phyloP scores from a whole-genome alignment of 2,797 vertebrate genomes.

The Petrocephalus schoutedeni region DNA sequence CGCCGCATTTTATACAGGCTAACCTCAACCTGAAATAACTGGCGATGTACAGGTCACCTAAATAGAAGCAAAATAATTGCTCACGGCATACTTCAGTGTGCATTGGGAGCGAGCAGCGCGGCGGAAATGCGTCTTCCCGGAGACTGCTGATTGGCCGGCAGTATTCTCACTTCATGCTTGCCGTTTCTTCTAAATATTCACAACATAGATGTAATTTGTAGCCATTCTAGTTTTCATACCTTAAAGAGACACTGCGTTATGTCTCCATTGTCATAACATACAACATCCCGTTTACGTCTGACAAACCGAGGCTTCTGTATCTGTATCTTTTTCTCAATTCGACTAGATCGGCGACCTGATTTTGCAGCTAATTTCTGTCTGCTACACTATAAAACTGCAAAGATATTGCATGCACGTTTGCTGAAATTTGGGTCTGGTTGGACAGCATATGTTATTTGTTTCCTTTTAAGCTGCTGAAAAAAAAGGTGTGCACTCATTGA shows the following conservation, averaged over 20 bases:
- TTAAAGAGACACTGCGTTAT: neutral
- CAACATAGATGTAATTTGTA: neutral
- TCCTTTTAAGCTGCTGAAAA: neutral
- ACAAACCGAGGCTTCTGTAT: neutral
- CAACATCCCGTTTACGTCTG: neutral
- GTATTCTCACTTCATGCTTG: neutral
- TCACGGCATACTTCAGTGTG: neutral
- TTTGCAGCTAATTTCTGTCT: neutral
- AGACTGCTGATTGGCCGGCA: neutral
- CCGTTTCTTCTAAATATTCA: neutral
- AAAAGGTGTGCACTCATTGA: neutral
- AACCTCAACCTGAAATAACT: neutral
- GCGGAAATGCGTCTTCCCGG: neutral
- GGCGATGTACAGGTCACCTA: neutral
- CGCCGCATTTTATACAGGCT: neutral
- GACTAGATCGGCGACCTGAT: neutral
- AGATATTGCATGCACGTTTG: neutral
- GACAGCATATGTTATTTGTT: neutral
- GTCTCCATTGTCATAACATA: neutral
- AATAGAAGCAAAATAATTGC: neutral
- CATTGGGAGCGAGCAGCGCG: neutral
- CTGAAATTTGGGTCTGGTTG: neutral
- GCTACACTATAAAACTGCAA: neutral
- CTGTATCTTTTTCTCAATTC: neutral
- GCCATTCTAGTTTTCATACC: neutral